A percentile compares a stretch with the other conserved stretches of the same genome.
These are phyloP conservation scores for Meriones unguiculatus DNA, from an alignment of 2,113 vertebrate species.

Conservation along the genomic window DNA sequence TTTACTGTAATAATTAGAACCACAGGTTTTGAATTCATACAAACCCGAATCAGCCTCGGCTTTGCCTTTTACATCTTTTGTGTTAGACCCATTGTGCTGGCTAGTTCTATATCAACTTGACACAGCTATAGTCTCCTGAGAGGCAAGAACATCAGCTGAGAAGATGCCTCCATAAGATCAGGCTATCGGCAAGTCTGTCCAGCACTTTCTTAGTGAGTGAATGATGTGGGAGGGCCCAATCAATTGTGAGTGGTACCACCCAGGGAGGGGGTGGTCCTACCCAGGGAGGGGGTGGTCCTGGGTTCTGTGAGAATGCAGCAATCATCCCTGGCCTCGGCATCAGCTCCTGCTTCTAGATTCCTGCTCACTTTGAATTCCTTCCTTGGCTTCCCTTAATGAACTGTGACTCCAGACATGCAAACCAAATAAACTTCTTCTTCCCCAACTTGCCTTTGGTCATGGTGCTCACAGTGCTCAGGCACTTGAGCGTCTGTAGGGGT, in stretches of 20 bases:
- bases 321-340: not conserved
- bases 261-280: too few relatives aligned
- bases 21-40: not conserved
- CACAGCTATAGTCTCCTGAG: not conserved
- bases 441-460: not conserved
- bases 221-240: not conserved
- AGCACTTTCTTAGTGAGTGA: not conserved
- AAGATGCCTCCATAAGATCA: not conserved
- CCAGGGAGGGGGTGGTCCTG: not conserved
- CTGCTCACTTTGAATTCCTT: not conserved
- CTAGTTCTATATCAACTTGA: not conserved
- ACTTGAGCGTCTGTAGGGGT: too few relatives aligned
- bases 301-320: not conserved
- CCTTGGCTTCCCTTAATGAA: not conserved
- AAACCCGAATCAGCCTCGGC: not conserved
- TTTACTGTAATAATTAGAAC: conserved; percentile 9
- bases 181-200: not conserved
- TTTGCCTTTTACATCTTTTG: conserved; percentile 16
- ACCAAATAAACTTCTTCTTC: not conserved
- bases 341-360: not conserved
- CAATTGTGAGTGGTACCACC: not conserved
- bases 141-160: not conserved
- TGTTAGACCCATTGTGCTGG: not conserved
- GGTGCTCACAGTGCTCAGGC: too few relatives aligned
- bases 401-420: not conserved